These are phyloP conservation scores for Dendrocincla fuliginosa DNA, from an alignment of 2,797 vertebrate species.

Conservation along the genomic window DNA sequence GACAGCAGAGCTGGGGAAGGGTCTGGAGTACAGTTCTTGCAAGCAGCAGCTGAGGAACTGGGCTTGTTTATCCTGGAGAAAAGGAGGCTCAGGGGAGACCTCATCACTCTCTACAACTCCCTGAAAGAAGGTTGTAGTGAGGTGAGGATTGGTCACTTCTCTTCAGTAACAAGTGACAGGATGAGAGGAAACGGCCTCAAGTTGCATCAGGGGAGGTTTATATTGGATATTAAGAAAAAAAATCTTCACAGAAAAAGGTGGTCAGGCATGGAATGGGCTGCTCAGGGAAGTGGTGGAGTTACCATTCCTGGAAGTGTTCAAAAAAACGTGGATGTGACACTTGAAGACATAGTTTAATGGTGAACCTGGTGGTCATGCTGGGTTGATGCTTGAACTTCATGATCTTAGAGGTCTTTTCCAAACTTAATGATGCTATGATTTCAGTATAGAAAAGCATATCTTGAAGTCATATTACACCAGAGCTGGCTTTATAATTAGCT, in stretches of 20 bases:
- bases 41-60: neutral
- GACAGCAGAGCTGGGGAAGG: rapidly evolving
- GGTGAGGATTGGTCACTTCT: rapidly evolving
- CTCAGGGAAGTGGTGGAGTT: neutral
- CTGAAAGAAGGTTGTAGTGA: neutral
- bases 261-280: neutral
- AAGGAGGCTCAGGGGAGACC: neutral
- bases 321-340: no score
- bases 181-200: neutral
- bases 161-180: neutral
- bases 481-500: neutral
- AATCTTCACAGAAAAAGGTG: neutral
- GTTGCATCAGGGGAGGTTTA: neutral
- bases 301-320: neutral
- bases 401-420: neutral
- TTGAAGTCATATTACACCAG: neutral
- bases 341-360: neutral
- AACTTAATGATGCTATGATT: neutral
- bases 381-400: neutral
- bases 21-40: neutral
- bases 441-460: neutral
- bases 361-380: neutral
- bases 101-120: neutral
- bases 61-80: neutral
- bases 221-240: neutral